Percentiles rank a stretch among this genome's conserved stretches.
Conservation (phyloP, 37 sponge, comb jelly and placozoan genomes). For the Petrosia ficiformis region DNA sequence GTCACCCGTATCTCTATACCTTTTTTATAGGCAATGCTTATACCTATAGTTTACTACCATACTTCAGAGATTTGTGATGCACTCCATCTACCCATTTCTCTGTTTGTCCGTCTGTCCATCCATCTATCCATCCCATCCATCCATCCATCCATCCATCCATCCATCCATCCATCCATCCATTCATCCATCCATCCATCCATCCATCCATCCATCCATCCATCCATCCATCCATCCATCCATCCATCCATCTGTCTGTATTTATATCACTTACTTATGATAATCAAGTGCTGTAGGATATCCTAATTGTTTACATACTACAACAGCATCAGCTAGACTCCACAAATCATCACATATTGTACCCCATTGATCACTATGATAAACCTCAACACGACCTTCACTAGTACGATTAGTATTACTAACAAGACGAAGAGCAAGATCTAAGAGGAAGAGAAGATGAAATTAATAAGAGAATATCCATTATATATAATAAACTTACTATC, state of each 20-base stretch:
- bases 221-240: too few relatives aligned
- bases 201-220: too few relatives aligned
- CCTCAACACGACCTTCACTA: constrained; percentile 53
- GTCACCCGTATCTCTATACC: too few relatives aligned
- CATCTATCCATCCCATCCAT: too few relatives aligned
- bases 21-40: too few relatives aligned
- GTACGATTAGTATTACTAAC: constrained; percentile 3
- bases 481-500: constrained; percentile 46
- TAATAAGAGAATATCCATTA: too few relatives aligned
- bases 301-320: constrained; percentile 55
- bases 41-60: neutral
- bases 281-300: constrained; percentile 22
- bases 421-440: constrained; percentile 7
- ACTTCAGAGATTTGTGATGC: neutral
- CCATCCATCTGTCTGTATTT: too few relatives aligned
- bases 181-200: too few relatives aligned
- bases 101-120: too few relatives aligned
- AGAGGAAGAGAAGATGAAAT: too few relatives aligned
- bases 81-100: neutral
- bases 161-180: too few relatives aligned
- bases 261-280: constrained; percentile 4
- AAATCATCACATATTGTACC: constrained; percentile 59
- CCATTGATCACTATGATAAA: constrained; percentile 54
- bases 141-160: too few relatives aligned
- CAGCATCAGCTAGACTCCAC: constrained; percentile 33